Evolutionary conservation across 2,797 vertebrate genomes (phyloP).

Genomic region (Miichthys miiuy): DNA sequence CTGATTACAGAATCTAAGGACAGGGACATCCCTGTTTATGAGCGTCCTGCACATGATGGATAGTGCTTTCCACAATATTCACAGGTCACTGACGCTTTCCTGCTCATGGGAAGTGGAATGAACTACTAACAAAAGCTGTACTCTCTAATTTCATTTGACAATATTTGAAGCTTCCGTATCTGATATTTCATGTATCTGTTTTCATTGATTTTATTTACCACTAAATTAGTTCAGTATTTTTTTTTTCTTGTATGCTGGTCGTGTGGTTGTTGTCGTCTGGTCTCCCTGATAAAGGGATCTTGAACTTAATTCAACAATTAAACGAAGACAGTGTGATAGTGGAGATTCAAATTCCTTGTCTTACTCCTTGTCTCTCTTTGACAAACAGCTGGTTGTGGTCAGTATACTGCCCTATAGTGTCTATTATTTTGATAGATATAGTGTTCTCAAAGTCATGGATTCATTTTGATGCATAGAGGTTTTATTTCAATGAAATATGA

Average conservation of each 20-base stretch:
- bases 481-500: neutral
- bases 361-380: neutral
- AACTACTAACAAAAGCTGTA: neutral
- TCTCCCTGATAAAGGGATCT: neutral
- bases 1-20: neutral
- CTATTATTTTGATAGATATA: neutral
- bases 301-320: neutral
- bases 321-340: neutral
- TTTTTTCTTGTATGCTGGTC: neutral
- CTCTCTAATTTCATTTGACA: neutral
- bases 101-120: neutral
- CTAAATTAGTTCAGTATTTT: neutral
- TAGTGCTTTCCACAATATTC: neutral
- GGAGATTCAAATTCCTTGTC: neutral
- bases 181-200: neutral
- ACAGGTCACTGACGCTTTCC: neutral
- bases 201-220: neutral
- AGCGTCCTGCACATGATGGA: conserved; percentile 1
- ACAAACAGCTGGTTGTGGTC: neutral
- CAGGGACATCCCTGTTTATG: neutral
- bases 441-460: neutral
- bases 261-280: neutral
- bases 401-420: neutral
- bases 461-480: neutral
- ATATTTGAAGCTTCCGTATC: neutral